Percentiles rank a stretch among this genome's conserved stretches.
These are phyloP conservation scores for Drosophila monieri DNA, from an alignment of 2,888 invertebrate genomes.

Conservation along the genomic window DNA sequence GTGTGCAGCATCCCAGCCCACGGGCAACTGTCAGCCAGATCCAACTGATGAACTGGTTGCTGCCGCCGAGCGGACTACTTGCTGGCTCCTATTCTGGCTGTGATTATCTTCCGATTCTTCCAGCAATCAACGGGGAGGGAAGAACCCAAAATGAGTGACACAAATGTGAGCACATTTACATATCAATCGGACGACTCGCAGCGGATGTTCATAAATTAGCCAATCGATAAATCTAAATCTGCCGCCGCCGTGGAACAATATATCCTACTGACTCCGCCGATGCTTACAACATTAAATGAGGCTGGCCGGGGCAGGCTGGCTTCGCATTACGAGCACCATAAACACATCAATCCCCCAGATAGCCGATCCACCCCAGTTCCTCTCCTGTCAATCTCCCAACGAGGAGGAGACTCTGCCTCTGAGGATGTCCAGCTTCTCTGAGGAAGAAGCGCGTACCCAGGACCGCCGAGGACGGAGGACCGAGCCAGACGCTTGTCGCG, in stretches of 20 bases:
- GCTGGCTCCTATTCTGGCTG: conserved; percentile 31
- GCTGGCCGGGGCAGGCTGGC: conserved; percentile 44
- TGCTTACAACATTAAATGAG: conserved; percentile 72
- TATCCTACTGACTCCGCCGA: conserved; percentile 19
- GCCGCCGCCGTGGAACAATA: conserved; percentile 57
- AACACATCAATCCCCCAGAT: conserved; percentile 70
- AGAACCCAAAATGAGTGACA: conserved; percentile 66
- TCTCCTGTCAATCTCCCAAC: conserved; percentile 17
- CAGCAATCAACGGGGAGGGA: neutral
- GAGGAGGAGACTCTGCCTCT: neutral
- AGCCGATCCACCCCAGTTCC: conserved; percentile 2
- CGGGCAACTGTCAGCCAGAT: conserved; percentile 28
- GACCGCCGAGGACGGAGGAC: neutral
- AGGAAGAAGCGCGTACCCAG: conserved; percentile 32
- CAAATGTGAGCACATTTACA: conserved; percentile 81
- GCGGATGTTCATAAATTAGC: conserved; percentile 84
- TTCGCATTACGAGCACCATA: conserved; percentile 73
- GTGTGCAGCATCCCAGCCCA: conserved; percentile 25
- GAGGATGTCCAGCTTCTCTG: neutral
- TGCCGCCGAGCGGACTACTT: conserved; percentile 28
- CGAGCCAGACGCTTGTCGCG: conserved; percentile 35
- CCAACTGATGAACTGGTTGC: conserved; percentile 23
- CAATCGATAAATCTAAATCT: conserved; percentile 81
- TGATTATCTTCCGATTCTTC: conserved; percentile 30
- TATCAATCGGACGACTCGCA: conserved; percentile 69